Evolutionary conservation across 2,888 invertebrate species (phyloP).

Genomic region (Polia nebulosa): DNA sequence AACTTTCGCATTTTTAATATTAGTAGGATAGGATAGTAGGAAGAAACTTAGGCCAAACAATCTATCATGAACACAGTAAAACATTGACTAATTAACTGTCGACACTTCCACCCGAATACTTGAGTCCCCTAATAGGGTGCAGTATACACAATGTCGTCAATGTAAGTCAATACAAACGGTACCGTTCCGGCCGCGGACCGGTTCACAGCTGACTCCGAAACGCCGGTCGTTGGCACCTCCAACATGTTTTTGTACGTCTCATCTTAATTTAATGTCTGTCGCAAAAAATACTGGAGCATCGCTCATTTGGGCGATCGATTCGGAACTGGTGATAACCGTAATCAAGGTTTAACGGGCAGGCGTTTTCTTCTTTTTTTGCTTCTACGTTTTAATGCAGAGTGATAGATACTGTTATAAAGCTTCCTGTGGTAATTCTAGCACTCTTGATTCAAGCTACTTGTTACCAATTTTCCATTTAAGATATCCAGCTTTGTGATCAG

Average conservation of each 20-base stretch:
- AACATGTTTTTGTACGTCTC: slow-evolving; percentile 57
- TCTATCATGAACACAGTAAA: background rate
- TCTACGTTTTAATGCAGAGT: background rate
- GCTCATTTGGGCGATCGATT: slow-evolving; percentile 26
- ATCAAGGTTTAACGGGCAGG: slow-evolving; percentile 18
- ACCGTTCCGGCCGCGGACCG: slow-evolving; percentile 67
- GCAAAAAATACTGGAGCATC: slow-evolving; percentile 59
- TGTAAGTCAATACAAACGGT: slow-evolving; percentile 66
- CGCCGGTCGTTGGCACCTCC: slow-evolving; percentile 60
- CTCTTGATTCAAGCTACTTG: background rate
- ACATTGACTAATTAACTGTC: slow-evolving; percentile 2
- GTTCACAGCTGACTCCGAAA: slow-evolving; percentile 69
- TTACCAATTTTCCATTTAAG: too few species aligned
- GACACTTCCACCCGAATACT: background rate
- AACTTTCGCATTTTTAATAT: too few species aligned
- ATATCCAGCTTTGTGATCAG: background rate
- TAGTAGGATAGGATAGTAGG: too few species aligned
- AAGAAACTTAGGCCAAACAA: too few species aligned
- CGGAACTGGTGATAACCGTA: slow-evolving; percentile 29
- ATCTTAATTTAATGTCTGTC: slow-evolving; percentile 57
- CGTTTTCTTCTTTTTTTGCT: slow-evolving; percentile 6
- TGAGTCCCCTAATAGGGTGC: slow-evolving; percentile 11
- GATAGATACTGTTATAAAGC: background rate
- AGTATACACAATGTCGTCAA: slow-evolving; percentile 50
- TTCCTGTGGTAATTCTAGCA: background rate